Percentiles rank a stretch among this genome's conserved stretches.
Evolutionary conservation across 2,888 invertebrate genomes (phyloP).

Genomic region (Azorinus chamasolen): DNA sequence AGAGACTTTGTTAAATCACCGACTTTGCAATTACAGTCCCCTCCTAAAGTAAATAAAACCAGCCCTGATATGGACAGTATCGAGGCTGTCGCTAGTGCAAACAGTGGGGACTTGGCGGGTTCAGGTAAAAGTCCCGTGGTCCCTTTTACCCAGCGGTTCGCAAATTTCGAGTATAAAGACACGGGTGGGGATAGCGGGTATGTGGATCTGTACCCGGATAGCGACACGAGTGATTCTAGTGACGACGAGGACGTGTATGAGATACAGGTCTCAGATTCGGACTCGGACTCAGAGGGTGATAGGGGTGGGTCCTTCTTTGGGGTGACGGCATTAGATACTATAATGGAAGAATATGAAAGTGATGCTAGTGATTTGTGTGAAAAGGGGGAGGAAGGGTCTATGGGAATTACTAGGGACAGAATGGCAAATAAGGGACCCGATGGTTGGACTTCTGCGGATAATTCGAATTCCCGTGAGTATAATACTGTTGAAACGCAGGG

Average conservation of each 20-base stretch:
- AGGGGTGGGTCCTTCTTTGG: slow-evolving; percentile 56
- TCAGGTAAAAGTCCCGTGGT: slow-evolving; percentile 18
- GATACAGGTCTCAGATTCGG: slow-evolving; percentile 55
- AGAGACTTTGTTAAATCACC: slow-evolving; percentile 59
- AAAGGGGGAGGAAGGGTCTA: not conserved
- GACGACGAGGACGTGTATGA: slow-evolving; percentile 74
- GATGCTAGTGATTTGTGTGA: slow-evolving; percentile 16
- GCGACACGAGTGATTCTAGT: slow-evolving; percentile 46
- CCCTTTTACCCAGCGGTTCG: slow-evolving; percentile 60
- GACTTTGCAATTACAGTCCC: not conserved
- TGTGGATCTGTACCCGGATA: slow-evolving; percentile 59
- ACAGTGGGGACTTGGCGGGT: not conserved
- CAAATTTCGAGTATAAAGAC: slow-evolving; percentile 69
- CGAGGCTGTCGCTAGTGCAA: not conserved
- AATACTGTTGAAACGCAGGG: too few relatives aligned
- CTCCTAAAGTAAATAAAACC: too few relatives aligned
- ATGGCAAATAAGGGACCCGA: too few relatives aligned
- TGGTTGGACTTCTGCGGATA: too few relatives aligned
- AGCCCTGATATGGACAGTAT: too few relatives aligned
- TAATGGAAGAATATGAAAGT: slow-evolving; percentile 77
- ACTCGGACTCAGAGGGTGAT: slow-evolving; percentile 46
- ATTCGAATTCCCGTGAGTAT: too few relatives aligned
- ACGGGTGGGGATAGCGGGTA: slow-evolving; percentile 64
- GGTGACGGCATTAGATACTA: slow-evolving; percentile 74
- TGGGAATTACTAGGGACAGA: not conserved